Evolutionary conservation across 2,113 vertebrate genomes (phyloP).

Genomic region (Ursus arctos): DNA sequence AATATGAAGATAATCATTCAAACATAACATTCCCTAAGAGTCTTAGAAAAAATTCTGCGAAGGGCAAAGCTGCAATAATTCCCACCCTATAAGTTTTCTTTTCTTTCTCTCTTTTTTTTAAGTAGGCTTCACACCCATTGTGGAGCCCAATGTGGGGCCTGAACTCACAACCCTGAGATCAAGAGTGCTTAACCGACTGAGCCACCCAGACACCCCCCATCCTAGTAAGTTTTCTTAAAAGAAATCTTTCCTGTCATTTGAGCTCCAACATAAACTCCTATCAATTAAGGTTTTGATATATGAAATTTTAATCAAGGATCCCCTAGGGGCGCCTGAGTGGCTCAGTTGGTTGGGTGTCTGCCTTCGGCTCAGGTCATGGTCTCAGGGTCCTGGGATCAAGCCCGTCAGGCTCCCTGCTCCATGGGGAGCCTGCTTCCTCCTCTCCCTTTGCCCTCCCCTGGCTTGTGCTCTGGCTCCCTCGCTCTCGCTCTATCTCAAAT

Average conservation of each 20-base stretch:
- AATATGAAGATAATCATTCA: constrained; percentile 45
- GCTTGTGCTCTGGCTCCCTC: background rate
- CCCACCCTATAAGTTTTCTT: background rate
- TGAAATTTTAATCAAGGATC: background rate
- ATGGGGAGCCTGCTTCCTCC: too few species aligned
- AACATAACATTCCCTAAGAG: background rate
- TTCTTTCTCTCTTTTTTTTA: background rate
- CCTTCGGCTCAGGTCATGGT: background rate
- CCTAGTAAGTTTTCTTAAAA: background rate
- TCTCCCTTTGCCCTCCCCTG: background rate
- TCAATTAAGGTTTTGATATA: background rate
- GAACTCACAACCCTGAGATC: background rate
- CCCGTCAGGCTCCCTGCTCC: too few species aligned
- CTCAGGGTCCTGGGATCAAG: background rate
- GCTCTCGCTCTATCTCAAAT: background rate
- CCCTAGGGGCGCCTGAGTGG: too few species aligned
- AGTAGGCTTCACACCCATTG: background rate
- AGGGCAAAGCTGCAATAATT: constrained; percentile 7
- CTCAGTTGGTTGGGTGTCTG: too few species aligned
- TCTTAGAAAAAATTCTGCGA: constrained; percentile 1
- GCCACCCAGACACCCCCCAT: background rate
- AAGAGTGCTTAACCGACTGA: background rate
- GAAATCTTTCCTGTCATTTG: background rate
- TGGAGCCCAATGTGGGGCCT: background rate
- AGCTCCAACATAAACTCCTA: background rate